Percentiles rank a stretch among this genome's conserved stretches.
phyloP scores from a whole-genome alignment of 2,797 vertebrate genomes.

The Enteromius argenteus region DNA sequence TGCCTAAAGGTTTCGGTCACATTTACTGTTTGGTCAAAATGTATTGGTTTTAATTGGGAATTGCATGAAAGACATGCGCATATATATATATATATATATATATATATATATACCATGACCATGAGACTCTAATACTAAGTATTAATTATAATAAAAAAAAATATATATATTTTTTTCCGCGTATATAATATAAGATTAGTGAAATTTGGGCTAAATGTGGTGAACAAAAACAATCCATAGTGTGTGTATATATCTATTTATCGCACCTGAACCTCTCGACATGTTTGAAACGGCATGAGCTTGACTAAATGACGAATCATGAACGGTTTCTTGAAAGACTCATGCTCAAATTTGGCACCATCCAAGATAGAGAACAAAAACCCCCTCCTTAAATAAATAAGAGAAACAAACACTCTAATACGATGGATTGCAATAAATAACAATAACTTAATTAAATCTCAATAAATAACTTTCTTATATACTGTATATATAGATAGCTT shows the following conservation, averaged over 20 bases:
- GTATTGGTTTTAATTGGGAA: neutral
- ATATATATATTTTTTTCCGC: neutral
- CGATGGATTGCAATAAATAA: constrained; percentile 97
- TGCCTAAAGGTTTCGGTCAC: neutral
- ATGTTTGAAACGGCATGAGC: neutral
- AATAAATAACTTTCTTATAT: constrained; percentile 96
- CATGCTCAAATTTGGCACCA: constrained; percentile 89
- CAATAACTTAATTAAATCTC: constrained; percentile 98
- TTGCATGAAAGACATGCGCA: too few species aligned
- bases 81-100: too few species aligned
- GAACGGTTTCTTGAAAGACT: constrained; percentile 54
- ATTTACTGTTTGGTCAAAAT: neutral
- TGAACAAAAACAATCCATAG: neutral
- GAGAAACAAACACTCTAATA: constrained; percentile 86
- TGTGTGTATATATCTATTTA: too few species aligned
- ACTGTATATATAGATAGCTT: constrained; percentile 60
- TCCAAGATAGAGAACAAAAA: constrained; percentile 76
- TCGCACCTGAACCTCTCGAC: neutral
- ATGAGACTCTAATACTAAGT: neutral
- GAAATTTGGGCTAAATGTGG: neutral
- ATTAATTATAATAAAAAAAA: too few species aligned
- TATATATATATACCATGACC: neutral
- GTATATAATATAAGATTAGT: neutral
- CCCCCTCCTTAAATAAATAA: constrained; percentile 91
- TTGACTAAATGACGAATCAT: neutral